These are phyloP conservation scores for Eulemur rufifrons DNA, from an alignment of 2,113 vertebrate species.

Conservation along the genomic window DNA sequence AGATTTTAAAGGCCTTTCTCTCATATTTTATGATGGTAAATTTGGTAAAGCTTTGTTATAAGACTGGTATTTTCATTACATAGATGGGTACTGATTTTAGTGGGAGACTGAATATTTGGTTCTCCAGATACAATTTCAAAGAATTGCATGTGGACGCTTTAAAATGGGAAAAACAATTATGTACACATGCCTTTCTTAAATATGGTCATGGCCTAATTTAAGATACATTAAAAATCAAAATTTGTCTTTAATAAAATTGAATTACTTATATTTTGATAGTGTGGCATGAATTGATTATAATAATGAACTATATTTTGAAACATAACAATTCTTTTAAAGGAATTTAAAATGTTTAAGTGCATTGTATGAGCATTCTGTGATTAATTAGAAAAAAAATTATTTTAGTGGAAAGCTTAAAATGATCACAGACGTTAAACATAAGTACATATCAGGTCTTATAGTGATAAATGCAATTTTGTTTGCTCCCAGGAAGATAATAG, in stretches of 20 bases:
- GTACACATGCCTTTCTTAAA: background rate
- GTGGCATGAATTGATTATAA: background rate
- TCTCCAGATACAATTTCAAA: background rate
- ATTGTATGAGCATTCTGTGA: background rate
- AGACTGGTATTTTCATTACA: background rate
- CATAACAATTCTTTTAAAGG: background rate
- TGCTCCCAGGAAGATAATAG: slow-evolving; percentile 52
- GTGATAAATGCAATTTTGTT: slow-evolving; percentile 70
- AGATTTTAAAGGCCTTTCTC: background rate
- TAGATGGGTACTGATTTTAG: background rate
- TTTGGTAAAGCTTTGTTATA: background rate
- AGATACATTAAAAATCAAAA: background rate
- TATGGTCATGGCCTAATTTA: background rate
- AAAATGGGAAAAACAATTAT: background rate
- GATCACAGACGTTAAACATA: background rate
- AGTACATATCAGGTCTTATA: slow-evolving; percentile 15
- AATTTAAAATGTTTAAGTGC: slow-evolving; percentile 27
- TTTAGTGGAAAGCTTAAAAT: background rate
- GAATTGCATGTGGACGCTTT: background rate
- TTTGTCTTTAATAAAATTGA: background rate
- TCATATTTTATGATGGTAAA: background rate
- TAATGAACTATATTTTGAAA: background rate
- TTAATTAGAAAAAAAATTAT: background rate
- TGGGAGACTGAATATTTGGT: background rate
- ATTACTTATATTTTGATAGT: background rate